Base-by-base conservation (phyloP, 1,140 invertebrate species). In the Monochamus saltuarius region DNA sequence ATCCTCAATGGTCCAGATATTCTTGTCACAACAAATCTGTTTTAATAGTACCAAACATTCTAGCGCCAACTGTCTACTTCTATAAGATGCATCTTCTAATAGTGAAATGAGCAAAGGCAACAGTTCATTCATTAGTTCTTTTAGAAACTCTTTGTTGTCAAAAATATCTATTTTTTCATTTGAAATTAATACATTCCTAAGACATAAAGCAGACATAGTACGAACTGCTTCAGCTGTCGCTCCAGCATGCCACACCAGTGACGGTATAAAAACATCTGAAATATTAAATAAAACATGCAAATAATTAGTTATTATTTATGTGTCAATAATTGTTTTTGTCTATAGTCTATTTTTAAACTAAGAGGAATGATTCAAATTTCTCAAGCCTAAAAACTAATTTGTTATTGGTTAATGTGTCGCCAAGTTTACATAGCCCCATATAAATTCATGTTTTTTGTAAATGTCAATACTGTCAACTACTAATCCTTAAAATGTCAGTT, bases 161-260 rank as follows among this genome's bases (percentile, higher is more conserved):
- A 29, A 29, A 29, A 29, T 29, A 29, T 6, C 22, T 29, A 29
- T 29, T 29, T 29, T 29, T 6, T 29, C 6, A 29, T 29, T 29
- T 29, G 22, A 29, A 29, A 29, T 29, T 29, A 29, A 29, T 29
- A 29, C 22, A 29, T 56, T 68, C 73, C 87, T 89, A 1, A 94
- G 71, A 65, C 90, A 92, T 7, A 87, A 85, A 2, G 87, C 82
- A 8, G 90, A 89, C 39, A 90, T 85, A 0, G 90, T 91, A 50
- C 93, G 80, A 59, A 94, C 84, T 4, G 89, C 87, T 70, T 89
- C 89, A 0, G 92, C 88, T 13, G 85, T 85, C 22, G 86, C 81
- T 0, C 94, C 93, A n/a, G 91, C 89, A 14, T 81, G 80, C 93
- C 94, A 96, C 10, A 87, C 80, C 54, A 94, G 77, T 71, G 89